These are phyloP conservation scores for Drosophila aff. DNA, from an alignment of 1,140 invertebrate species.

Conservation along the genomic window DNA sequence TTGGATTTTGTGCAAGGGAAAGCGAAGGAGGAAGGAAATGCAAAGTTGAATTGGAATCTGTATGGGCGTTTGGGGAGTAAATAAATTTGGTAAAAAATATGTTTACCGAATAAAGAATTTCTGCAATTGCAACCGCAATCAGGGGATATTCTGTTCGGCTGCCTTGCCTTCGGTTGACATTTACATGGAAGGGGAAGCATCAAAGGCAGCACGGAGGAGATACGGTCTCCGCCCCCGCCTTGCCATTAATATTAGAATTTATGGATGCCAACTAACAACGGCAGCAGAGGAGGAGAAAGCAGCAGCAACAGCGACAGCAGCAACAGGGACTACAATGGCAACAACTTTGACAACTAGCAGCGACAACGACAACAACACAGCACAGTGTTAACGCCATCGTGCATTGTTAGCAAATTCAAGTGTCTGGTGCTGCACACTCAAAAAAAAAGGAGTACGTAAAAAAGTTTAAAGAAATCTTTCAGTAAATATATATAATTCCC, in stretches of 20 bases:
- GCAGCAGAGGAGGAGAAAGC: conserved; percentile 38
- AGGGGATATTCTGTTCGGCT: conserved; percentile 6
- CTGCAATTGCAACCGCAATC: conserved; percentile 73
- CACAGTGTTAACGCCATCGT: conserved; percentile 76
- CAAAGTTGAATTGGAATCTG: conserved; percentile 36
- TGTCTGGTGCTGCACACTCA: conserved; percentile 50
- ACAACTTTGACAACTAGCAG: conserved; percentile 50
- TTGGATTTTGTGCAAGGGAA: conserved; percentile 59
- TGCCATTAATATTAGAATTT: conserved; percentile 80
- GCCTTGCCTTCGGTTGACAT: conserved; percentile 57
- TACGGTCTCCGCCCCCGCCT: conserved; percentile 37
- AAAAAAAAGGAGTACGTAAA: not conserved
- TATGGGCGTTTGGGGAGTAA: conserved; percentile 45
- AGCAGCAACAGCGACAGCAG: conserved; percentile 8
- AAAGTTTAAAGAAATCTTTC: not conserved
- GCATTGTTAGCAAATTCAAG: conserved; percentile 79
- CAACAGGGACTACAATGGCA: conserved; percentile 55
- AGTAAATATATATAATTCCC: not conserved
- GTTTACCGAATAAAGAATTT: conserved; percentile 67
- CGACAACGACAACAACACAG: conserved; percentile 62
- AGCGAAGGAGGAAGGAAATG: conserved; percentile 16
- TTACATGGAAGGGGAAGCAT: conserved; percentile 79
- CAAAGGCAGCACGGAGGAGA: conserved; percentile 59
- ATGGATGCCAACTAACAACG: conserved; percentile 76
- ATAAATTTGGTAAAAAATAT: conserved; percentile 74